A percentile compares a stretch with the other conserved stretches of the same genome.
phyloP scores from a whole-genome alignment of 2,888 invertebrate species.

The Tigriopus californicus region DNA sequence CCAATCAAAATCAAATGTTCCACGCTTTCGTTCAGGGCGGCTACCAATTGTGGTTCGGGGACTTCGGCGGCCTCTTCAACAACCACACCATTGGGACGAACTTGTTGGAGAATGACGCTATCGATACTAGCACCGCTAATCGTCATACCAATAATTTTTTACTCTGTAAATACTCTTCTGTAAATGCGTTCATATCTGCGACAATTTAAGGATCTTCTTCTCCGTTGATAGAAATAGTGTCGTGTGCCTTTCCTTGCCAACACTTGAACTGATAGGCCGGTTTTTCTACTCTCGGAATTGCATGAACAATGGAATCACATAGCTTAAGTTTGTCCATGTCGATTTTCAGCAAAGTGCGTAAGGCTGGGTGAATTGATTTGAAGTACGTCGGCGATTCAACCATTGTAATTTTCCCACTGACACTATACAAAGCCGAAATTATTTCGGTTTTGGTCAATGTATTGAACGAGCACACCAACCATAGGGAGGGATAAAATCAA shows the following conservation, averaged over 20 bases:
- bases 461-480: background rate
- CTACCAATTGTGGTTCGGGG: conserved; percentile 58
- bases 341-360: conserved; percentile 26
- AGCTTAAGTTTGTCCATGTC: conserved; percentile 23
- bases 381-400: conserved; percentile 32
- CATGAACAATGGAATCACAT: conserved; percentile 22
- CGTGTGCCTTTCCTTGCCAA: no score
- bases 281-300: background rate
- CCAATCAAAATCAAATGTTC: conserved; percentile 37
- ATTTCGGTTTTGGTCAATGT: conserved; percentile 17
- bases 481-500: no score
- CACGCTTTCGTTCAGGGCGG: conserved; percentile 47
- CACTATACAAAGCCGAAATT: conserved; percentile 11
- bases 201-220: no score
- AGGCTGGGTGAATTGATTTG: conserved; percentile 30
- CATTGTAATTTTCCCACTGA: conserved; percentile 21
- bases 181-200: no score
- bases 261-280: no score
- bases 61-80: conserved; percentile 82
- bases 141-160: background rate
- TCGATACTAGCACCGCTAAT: background rate
- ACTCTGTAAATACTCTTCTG: no score
- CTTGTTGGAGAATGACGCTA: background rate
- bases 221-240: no score
- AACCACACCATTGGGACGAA: background rate